Percentiles rank a stretch among this genome's conserved stretches.
phyloP scores from a whole-genome alignment of 2,797 vertebrate genomes.

The Sebastes glaucus region DNA sequence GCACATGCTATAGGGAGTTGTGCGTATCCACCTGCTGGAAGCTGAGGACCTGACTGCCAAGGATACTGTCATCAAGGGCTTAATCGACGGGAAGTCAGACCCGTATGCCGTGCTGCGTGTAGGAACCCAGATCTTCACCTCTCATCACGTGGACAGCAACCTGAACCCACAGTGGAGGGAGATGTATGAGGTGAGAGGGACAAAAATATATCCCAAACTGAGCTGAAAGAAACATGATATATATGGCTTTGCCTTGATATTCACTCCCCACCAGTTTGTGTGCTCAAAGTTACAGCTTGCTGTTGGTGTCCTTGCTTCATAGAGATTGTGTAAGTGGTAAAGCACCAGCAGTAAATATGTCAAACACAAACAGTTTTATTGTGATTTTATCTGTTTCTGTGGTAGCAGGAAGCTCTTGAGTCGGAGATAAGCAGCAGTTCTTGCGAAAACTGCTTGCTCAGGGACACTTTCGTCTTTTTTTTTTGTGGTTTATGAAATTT shows the following conservation, averaged over 20 bases:
- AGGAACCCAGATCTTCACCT: constrained; percentile 92
- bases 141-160: constrained; percentile 88
- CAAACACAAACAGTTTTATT: constrained; percentile 18
- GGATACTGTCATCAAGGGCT: constrained; percentile 91
- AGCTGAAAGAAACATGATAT: not conserved
- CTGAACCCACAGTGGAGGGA: constrained; percentile 94
- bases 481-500: not conserved
- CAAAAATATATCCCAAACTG: not conserved
- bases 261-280: constrained; percentile 17
- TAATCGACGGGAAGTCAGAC: constrained; percentile 93
- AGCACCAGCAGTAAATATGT: not conserved
- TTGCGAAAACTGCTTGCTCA: constrained; percentile 30
- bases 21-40: constrained; percentile 90
- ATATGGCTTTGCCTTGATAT: not conserved
- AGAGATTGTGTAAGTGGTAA: not conserved
- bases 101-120: constrained; percentile 91
- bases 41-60: constrained; percentile 89
- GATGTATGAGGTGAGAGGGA: constrained; percentile 88
- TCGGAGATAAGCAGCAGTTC: constrained; percentile 36
- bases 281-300: constrained; percentile 11
- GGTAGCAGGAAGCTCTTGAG: constrained; percentile 53
- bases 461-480: constrained; percentile 10
- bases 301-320: constrained; percentile 30
- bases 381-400: constrained; percentile 43
- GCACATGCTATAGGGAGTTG: constrained; percentile 83